Evolutionary conservation across 2,113 vertebrate genomes (phyloP).

Genomic region (Beaufortia kweichowensis): DNA sequence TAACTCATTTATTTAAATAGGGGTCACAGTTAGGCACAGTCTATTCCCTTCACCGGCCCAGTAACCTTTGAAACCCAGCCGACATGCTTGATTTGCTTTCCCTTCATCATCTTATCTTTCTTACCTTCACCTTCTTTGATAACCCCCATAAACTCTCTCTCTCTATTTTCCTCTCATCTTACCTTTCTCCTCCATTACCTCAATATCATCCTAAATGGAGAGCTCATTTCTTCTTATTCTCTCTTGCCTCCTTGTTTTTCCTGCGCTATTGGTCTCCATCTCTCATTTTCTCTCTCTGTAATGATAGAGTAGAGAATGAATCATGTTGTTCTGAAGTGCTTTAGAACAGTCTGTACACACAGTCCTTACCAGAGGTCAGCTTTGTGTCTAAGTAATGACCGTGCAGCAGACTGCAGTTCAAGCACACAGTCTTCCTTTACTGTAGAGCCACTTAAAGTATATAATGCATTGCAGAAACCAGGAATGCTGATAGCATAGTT

Average conservation of each 20-base stretch:
- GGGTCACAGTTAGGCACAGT: conserved; percentile 23
- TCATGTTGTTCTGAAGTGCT: conserved; percentile 17
- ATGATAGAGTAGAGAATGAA: conserved; percentile 6
- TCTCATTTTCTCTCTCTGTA: conserved; percentile 37
- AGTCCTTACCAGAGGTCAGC: conserved; percentile 19
- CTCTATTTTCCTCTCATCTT: conserved; percentile 9
- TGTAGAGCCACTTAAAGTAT: not conserved
- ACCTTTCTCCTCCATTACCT: conserved; percentile 23
- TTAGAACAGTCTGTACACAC: conserved; percentile 20
- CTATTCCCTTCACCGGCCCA: not conserved
- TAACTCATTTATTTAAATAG: not conserved
- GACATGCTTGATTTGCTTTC: conserved; percentile 22
- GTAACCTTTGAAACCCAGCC: conserved; percentile 12
- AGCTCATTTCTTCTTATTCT: not conserved
- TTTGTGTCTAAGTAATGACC: conserved; percentile 24
- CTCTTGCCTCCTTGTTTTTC: not conserved
- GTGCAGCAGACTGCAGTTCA: not conserved
- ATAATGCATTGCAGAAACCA: not conserved
- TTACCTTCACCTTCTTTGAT: not conserved
- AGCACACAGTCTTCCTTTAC: not conserved
- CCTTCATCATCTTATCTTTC: conserved; percentile 5
- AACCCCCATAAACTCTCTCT: not conserved
- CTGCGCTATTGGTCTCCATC: conserved; percentile 38
- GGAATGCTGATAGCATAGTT: conserved; percentile 3
- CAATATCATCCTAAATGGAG: conserved; percentile 16